A percentile compares a stretch with the other conserved stretches of the same genome.
Conservation (phyloP, 2,888 invertebrate species). For the Machimus rusticus region DNA sequence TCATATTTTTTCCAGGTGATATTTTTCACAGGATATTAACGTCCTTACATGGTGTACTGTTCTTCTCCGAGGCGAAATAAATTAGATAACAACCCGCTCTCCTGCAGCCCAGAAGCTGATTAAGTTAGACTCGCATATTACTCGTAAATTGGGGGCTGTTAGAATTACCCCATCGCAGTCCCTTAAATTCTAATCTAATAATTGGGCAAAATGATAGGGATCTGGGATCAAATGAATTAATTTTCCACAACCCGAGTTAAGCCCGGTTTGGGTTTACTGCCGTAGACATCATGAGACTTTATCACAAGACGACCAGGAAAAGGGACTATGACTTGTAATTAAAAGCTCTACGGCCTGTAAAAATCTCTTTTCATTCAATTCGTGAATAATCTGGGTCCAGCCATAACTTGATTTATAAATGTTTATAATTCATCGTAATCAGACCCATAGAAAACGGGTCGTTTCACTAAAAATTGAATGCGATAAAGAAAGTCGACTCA, state of each 20-base stretch:
- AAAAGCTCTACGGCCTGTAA: neutral
- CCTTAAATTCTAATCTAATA: constrained; percentile 23
- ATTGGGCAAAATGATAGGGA: neutral
- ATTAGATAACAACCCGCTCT: neutral
- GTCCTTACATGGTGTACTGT: neutral
- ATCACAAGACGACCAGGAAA: neutral
- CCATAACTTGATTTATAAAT: neutral
- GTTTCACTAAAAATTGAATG: neutral
- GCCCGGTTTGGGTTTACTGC: neutral
- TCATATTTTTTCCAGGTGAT: neutral
- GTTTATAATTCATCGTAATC: neutral
- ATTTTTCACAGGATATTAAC: neutral
- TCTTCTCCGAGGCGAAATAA: neutral
- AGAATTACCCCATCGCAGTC: neutral
- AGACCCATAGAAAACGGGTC: neutral
- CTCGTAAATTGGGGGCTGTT: neutral
- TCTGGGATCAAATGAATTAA: neutral
- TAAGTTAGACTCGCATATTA: constrained; percentile 1
- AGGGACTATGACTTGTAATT: neutral
- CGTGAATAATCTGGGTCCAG: neutral
- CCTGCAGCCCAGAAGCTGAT: neutral
- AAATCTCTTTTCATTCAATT: neutral
- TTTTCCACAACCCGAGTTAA: neutral
- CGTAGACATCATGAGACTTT: neutral
- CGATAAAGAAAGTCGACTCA: neutral